A percentile compares a stretch with the other conserved stretches of the same genome.
Conservation (phyloP, 2,797 vertebrate genomes). For the Gambusia yucatana region DNA sequence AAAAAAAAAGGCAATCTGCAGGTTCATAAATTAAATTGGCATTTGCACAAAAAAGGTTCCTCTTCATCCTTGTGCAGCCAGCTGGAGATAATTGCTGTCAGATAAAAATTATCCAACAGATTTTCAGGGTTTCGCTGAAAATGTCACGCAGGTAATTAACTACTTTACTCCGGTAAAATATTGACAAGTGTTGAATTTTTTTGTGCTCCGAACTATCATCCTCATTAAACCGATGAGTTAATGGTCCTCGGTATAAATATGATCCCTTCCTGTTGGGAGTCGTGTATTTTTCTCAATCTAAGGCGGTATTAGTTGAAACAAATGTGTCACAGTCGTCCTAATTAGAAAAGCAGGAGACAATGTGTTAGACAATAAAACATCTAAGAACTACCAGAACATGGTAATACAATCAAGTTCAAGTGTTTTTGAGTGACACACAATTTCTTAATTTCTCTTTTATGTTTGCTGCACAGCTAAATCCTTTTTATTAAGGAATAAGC, state of each 20-base stretch:
- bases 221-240: slow-evolving; percentile 23
- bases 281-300: neutral
- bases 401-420: neutral
- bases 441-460: neutral
- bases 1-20: slow-evolving; percentile 43
- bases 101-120: slow-evolving; percentile 27
- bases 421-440: neutral
- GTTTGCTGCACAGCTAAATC: neutral
- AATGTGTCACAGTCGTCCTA: slow-evolving; percentile 4
- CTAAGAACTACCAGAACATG: neutral
- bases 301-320: neutral
- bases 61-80: slow-evolving; percentile 44
- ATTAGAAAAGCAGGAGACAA: slow-evolving; percentile 5
- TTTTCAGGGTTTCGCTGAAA: slow-evolving; percentile 37
- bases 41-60: slow-evolving; percentile 50
- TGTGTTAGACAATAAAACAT: neutral
- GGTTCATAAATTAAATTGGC: slow-evolving; percentile 47
- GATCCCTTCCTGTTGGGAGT: slow-evolving; percentile 2
- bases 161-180: slow-evolving; percentile 29
- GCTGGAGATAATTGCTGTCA: slow-evolving; percentile 48
- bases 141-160: slow-evolving; percentile 60
- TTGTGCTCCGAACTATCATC: slow-evolving; percentile 33
- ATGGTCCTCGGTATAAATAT: slow-evolving; percentile 9
- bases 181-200: slow-evolving; percentile 57
- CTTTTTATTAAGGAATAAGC: neutral